Evolutionary conservation across 2,888 invertebrate genomes (phyloP), one percentile per base, ranked within the genome.

Genomic region (Nebria salina): DNA sequence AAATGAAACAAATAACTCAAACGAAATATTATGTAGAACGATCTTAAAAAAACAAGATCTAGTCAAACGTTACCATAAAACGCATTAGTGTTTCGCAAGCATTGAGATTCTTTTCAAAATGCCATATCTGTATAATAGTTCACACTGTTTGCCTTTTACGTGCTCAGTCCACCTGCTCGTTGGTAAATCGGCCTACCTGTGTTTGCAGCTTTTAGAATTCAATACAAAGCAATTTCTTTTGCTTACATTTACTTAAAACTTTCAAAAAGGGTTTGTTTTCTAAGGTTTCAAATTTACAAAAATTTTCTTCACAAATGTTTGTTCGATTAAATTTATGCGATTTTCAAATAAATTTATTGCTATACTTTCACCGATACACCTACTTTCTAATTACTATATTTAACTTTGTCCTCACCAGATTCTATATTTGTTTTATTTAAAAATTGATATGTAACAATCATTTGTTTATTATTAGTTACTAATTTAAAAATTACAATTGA

Each of bases 121-220:
- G 54, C 42, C 54, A 15, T 64, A 77, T 64, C 64, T 64, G 72
- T 77, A 54, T 70, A 34, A 70, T 78, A 78, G 73, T 78, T 78
- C 78, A 78, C 78, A 78, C 72, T 73, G 73, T 41, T 78, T 73
- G 65, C 78, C 73, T 78, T 78, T 73, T 73, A 73, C 34, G 78
- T 78, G 65, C 65, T 65, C 54, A 13, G 54, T 13, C 0, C 78
- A 78, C 78, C 78, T 73, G 78, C 78, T 73, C 65, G 11, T 54
- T 20, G 41, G 78, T 78, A 78, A 78, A 74, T 78, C 78, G 72
- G 72, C 3, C 76, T 68, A 76, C 78, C 78, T 78, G 78, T 11
- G 42, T 54, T 1, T 54, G 6, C 54, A 65, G 25, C 78, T 73
- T 70, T 73, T 42, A 34, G 42, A 65, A 9, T 11, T 25, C 20